phyloP scores from a whole-genome alignment of 2,888 invertebrate species.

The Lasioglossum vierecki region DNA sequence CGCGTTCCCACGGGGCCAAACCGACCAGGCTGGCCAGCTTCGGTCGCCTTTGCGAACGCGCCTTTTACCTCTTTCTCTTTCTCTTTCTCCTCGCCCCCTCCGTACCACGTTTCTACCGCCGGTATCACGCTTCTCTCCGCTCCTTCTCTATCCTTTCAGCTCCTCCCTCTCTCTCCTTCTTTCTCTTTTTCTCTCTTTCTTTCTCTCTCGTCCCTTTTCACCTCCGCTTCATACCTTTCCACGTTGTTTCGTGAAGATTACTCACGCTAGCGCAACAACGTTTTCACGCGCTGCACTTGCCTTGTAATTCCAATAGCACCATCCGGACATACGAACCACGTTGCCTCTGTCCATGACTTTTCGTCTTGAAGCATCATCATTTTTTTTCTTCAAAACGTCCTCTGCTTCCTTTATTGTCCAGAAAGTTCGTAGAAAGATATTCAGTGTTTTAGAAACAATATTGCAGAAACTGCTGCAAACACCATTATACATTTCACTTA shows the following conservation, averaged over 20 bases:
- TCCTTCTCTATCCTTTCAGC: conserved; percentile 8
- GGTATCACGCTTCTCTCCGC: background rate
- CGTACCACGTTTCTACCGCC: conserved; percentile 18
- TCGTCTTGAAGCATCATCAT: background rate
- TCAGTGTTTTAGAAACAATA: background rate
- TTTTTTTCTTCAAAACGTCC: background rate
- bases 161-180: background rate
- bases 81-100: conserved; percentile 47
- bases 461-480: background rate
- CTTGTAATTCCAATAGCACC: conserved; percentile 52
- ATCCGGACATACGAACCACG: conserved; percentile 6
- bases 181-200: background rate
- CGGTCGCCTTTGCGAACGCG: conserved; percentile 72
- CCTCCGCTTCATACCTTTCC: conserved; percentile 59
- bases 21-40: conserved; percentile 71
- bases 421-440: background rate
- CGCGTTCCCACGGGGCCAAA: conserved; percentile 83
- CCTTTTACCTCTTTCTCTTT: conserved; percentile 65
- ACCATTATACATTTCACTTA: background rate
- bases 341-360: background rate
- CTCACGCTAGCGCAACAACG: conserved; percentile 61
- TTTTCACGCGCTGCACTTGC: conserved; percentile 61
- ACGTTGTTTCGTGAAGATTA: conserved; percentile 65
- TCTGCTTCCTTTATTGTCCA: background rate
- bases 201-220: conserved; percentile 42